Evolutionary conservation across 2,113 vertebrate genomes (phyloP), one percentile per base, ranked within the genome.

Genomic region (Camelus bactrianus): DNA sequence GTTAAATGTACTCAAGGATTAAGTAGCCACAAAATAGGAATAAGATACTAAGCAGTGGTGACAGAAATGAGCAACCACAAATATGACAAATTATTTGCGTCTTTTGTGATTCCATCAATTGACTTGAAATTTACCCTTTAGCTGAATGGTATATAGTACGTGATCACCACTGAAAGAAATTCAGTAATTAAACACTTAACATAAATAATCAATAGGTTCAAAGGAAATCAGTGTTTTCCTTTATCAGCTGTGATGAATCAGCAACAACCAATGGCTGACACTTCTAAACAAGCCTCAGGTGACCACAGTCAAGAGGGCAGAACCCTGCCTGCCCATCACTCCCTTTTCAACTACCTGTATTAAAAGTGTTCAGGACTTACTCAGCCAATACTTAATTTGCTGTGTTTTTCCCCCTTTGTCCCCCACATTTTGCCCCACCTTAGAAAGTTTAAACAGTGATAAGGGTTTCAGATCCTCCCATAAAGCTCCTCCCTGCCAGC

Each of bases 121-220:
- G 50, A 75, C 19, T 85, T 72, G 65, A 92, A 93, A 90, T 46
- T 73, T 48, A 42, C 67, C 42, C 77, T 90, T 90, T 72, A 88
- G 35, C 73, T 69, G 26, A 52, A 69, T 24, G 48, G 12, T 42
- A 86, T 48, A 9, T n/a, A 67, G 30, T 60, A 65, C 28, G 28
- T 82, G 13, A 62, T 52, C 19, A 20, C 20, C 73, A 52, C 32
- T 73, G 42, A 17, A 82, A 73, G 86, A 50, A 76, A 77, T 19
- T 77, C 46, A 65, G 14, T 75, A 58, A 92, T 38, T 35, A 86
- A 73, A n/a, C 48, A 48, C 32, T 15, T 79, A 79, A 70, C 11
- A 0, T 64, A 73, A 69, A 65, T 35, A 38, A 56, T 67, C 35
- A 85, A 11, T 17, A 20, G 17, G 30, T 22, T 94, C 26, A 92